Base-by-base conservation (phyloP, 2,888 invertebrate genomes). In the Athrips mouffetella region DNA sequence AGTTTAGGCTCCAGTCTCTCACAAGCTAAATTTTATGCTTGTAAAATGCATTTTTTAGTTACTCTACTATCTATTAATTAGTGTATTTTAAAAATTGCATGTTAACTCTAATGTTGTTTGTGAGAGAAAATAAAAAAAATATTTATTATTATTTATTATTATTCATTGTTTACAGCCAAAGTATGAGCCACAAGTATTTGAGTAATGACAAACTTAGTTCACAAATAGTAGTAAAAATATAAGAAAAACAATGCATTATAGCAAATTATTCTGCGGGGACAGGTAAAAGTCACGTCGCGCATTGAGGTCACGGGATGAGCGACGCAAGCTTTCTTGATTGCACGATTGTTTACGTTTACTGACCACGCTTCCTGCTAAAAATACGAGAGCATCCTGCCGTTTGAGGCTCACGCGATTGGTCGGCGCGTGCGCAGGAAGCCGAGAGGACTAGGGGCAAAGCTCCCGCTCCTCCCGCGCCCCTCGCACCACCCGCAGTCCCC, bases 371-470 rank as follows among this genome's bases (percentile, higher is more conserved):
- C 72, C 70, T 63, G 73, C 87, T 88, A 87, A 84, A 87, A 87
- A 87, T 87, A 88, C 79, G 76, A 74, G 64, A 80, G 78, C 80
- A 82, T 87, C 86, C 87, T 88, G 81, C 82, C 87, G 87, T 84
- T 88, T 88, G 82, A 76, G 85, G 73, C 75, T 73, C 70, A 65
- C 76, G 80, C 76, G 57, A 88, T 88, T 88, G 87, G 87, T 73
- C 79, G 67, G 65, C 72, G 76, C 73, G 50, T 53, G 70, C 76
- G 76, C 78, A 82, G 82, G 85, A 80, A 80, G 58, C 72, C 63
- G 75, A 75, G 80, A 81, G 80, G 79, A 79, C 72, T 76, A 63
- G 61, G 65, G 67, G 67, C 67, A 60, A 59, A 62, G 69, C 67
- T 67, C 65, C 67, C 67, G 67, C 65, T 70, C 66, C 60, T 49